Conservation (phyloP, 1,140 invertebrate genomes). For the Micrasema minimum region DNA sequence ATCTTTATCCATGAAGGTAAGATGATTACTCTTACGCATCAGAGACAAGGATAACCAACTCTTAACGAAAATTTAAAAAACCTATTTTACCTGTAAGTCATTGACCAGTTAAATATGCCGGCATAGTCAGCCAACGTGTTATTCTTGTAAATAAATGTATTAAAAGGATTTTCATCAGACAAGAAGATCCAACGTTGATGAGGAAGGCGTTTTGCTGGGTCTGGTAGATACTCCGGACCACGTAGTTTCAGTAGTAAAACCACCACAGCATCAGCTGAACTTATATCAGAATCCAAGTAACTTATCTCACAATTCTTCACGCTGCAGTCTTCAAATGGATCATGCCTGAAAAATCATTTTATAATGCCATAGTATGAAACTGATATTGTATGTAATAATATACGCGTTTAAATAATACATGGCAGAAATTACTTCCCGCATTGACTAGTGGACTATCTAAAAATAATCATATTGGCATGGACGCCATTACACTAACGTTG, state of each 20-base stretch:
- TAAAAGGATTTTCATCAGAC: slow-evolving; percentile 70
- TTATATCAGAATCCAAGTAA: slow-evolving; percentile 62
- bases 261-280: slow-evolving; percentile 67
- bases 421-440: no score
- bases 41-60: no score
- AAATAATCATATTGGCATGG: no score
- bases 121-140: slow-evolving; percentile 62
- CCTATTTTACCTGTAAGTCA: slow-evolving; percentile 75
- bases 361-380: no score
- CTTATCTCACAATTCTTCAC: slow-evolving; percentile 68
- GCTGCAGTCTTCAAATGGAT: slow-evolving; percentile 69
- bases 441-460: no score
- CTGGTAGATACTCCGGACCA: slow-evolving; percentile 58
- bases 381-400: no score
- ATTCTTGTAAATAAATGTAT: slow-evolving; percentile 64
- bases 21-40: no score
- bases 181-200: slow-evolving; percentile 72
- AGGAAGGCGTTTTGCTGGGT: slow-evolving; percentile 43
- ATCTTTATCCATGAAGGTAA: no score
- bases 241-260: slow-evolving; percentile 69
- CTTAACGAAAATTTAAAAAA: no score
- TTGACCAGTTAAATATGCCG: slow-evolving; percentile 77
- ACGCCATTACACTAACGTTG: no score
- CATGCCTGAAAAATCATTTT: slow-evolving; percentile 55
- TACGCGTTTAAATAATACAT: no score